Conservation (phyloP, 2,888 invertebrate genomes). For the Cybosia mesomella region DNA sequence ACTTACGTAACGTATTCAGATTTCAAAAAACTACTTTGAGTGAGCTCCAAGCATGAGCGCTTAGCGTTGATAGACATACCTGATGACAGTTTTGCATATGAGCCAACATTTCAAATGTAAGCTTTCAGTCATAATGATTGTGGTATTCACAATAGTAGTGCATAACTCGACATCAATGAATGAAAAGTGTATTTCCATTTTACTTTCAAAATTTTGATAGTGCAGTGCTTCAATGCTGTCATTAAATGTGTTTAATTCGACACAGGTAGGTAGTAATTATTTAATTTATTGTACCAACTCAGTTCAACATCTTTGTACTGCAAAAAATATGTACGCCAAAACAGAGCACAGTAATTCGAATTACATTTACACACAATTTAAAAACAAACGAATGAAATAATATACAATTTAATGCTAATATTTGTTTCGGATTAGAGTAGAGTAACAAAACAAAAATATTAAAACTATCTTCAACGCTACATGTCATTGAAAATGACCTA, state of each 20-base stretch:
- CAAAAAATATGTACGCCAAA: too few relatives aligned
- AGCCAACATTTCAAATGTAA: slow-evolving; percentile 32
- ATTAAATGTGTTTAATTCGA: too few relatives aligned
- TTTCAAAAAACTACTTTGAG: slow-evolving; percentile 61
- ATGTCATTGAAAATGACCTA: slow-evolving; percentile 14
- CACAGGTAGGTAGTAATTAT: too few relatives aligned
- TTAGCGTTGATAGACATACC: slow-evolving; percentile 53
- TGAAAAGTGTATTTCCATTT: neutral
- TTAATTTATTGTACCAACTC: too few relatives aligned
- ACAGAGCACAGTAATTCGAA: too few relatives aligned
- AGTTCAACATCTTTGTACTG: too few relatives aligned
- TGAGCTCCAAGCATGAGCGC: slow-evolving; percentile 61
- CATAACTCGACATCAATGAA: slow-evolving; percentile 1
- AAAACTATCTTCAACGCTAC: neutral
- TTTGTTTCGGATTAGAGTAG: neutral
- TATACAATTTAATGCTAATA: neutral
- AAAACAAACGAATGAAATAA: too few relatives aligned
- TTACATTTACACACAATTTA: too few relatives aligned
- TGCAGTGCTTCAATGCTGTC: neutral
- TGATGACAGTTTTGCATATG: slow-evolving; percentile 34
- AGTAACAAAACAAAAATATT: neutral
- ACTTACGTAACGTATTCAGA: neutral
- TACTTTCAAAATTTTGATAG: neutral
- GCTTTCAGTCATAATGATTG: slow-evolving; percentile 18
- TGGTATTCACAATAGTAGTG: neutral